Percentiles rank a stretch among this genome's conserved stretches.
Conservation (phyloP, 2,113 vertebrate species). For the Delphinapterus leucas region DNA sequence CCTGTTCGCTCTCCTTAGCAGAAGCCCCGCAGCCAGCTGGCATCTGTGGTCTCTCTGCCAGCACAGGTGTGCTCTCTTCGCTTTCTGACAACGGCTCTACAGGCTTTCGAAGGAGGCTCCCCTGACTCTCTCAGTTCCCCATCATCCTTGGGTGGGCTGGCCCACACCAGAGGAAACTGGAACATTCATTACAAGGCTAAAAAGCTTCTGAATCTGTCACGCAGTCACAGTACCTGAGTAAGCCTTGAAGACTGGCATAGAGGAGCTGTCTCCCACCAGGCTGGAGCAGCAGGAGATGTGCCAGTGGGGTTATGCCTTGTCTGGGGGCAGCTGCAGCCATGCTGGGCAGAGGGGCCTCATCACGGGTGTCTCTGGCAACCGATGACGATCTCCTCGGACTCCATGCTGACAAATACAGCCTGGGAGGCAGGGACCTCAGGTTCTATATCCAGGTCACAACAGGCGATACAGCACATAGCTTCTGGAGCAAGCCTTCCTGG, state of each 20-base stretch:
- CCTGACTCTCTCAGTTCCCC: background rate
- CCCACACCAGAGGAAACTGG: conserved; percentile 22
- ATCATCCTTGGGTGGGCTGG: background rate
- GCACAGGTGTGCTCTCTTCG: background rate
- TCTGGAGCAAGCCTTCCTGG: background rate
- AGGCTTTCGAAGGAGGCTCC: background rate
- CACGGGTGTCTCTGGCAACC: background rate
- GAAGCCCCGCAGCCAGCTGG: background rate
- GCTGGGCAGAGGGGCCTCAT: background rate
- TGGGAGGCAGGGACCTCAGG: background rate
- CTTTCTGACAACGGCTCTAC: background rate
- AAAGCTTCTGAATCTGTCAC: conserved; percentile 10
- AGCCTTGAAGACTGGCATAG: background rate
- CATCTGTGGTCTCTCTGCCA: accelerated
- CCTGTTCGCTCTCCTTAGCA: background rate
- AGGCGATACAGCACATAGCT: background rate
- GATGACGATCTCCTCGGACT: background rate
- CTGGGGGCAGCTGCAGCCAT: background rate
- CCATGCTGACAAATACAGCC: background rate
- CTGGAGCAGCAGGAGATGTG: background rate
- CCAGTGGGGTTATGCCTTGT: accelerated
- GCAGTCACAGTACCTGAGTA: background rate
- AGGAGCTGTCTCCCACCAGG: background rate
- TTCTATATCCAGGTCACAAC: background rate
- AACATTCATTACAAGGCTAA: conserved; percentile 50